phyloP scores from a whole-genome alignment of 2,797 vertebrate species.

The Hoplostethus atlanticus region DNA sequence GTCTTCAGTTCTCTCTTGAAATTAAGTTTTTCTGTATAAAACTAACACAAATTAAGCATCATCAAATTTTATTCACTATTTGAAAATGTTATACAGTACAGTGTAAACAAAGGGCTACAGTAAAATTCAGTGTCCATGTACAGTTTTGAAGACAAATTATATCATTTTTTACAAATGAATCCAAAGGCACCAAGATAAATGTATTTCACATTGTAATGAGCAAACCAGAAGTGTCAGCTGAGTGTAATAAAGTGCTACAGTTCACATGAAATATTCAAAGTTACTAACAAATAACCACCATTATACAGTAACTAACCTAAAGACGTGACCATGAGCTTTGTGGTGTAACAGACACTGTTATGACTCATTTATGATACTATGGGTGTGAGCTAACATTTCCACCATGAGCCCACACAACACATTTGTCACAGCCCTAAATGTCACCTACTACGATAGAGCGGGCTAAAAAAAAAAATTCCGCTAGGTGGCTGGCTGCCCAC shows the following conservation, averaged over 20 bases:
- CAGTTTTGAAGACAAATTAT: neutral
- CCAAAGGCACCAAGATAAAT: no score
- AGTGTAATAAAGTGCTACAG: slow-evolving; percentile 54
- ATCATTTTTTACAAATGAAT: neutral
- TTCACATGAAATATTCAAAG: neutral
- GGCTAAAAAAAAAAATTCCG: neutral
- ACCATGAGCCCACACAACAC: slow-evolving; percentile 41
- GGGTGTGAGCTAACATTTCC: slow-evolving; percentile 39
- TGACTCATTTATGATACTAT: slow-evolving; percentile 53
- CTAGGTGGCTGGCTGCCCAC: slow-evolving; percentile 49
- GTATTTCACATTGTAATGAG: neutral
- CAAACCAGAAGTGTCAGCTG: neutral
- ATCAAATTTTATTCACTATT: slow-evolving; percentile 37
- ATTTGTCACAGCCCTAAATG: slow-evolving; percentile 3
- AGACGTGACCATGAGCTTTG: slow-evolving; percentile 13
- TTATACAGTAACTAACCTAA: neutral
- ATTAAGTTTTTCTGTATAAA: slow-evolving; percentile 34
- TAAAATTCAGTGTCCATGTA: neutral
- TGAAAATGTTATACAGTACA: slow-evolving; percentile 12
- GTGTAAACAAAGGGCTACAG: neutral
- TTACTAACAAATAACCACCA: neutral
- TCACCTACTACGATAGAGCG: slow-evolving; percentile 36
- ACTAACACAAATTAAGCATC: slow-evolving; percentile 40
- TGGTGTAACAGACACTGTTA: neutral
- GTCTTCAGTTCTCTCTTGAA: neutral